Percentiles rank a stretch among this genome's conserved stretches.
Conservation (phyloP, 2,113 vertebrate genomes). For the Nothoprocta pentlandii region DNA sequence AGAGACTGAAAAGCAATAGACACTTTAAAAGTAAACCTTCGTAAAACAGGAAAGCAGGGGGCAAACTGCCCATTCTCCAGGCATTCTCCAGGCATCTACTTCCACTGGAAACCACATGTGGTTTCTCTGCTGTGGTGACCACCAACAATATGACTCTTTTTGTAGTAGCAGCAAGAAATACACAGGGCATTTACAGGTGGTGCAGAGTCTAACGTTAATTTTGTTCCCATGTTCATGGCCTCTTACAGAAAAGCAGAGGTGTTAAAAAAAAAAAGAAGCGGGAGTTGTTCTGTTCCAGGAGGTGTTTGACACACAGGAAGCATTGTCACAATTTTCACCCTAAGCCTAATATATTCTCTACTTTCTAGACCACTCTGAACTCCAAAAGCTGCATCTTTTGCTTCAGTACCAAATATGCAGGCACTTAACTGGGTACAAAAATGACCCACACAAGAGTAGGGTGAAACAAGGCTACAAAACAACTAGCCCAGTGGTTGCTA, state of each 20-base stretch:
- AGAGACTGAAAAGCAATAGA: not conserved
- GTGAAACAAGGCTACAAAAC: not conserved
- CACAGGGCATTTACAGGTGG: fast-evolving
- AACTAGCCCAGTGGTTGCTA: not conserved
- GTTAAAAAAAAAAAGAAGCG: not conserved
- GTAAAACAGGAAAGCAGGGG: not conserved
- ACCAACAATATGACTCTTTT: not conserved
- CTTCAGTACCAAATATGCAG: not conserved
- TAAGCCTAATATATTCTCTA: not conserved
- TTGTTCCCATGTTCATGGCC: not conserved
- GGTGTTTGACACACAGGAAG: not conserved
- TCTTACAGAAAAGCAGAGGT: not conserved
- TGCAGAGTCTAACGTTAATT: not conserved
- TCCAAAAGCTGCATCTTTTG: not conserved
- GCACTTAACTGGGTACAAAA: not conserved
- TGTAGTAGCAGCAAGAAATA: not conserved
- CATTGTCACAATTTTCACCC: not conserved
- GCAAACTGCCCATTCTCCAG: fast-evolving
- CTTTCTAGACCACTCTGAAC: not conserved
- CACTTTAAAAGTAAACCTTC: not conserved
- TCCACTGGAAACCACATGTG: not conserved
- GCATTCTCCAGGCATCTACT: not conserved
- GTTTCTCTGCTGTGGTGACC: not conserved
- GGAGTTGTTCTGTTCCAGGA: not conserved
- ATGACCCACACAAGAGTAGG: not conserved